Base-by-base conservation (phyloP, 1,140 invertebrate species). In the Drosophila serrata region DNA sequence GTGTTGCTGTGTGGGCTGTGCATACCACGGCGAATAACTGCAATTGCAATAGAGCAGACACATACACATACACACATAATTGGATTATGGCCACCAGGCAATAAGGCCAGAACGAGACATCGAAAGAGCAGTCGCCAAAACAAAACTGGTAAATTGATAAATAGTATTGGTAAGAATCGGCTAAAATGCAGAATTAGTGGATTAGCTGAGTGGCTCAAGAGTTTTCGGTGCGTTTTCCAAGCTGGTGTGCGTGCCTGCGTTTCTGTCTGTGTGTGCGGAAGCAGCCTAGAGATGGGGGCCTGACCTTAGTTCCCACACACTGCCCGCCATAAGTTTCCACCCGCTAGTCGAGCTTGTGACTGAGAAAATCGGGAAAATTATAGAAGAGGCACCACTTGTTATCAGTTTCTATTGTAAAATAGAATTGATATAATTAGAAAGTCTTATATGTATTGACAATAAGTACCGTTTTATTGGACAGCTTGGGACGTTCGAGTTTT, bases 61-160 rank as follows among this genome's bases (percentile, higher is more conserved):
- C 63, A 88, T 55, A 62, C 49, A 65, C 57, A 88, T 80, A 61
- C 60, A 69, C 29, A 88, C 84, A 65, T 84, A 79, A 87, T 87
- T 87, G 84, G 84, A 87, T 88, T 87, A 87, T 70, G 62, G 60
- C 75, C 70, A 48, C 74, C 75, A 35, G 69, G 53, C 69, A 73
- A 73, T 73, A 74, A 79, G 76, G 48, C 73, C 68, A 37, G 15
- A 45, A 37, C 27, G n/a, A 51, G 64, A 24, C 51, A 37, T 19
- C 51, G 19, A 37, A 24, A 35, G 17, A 48, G 22, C 37, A 72
- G 68, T 56, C 48, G 46, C 64, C 69, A 49, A 60, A 68, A 74
- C 74, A 49, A 70, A 68, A 72, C 67, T 64, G 82, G 82, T 87
- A 87, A 82, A 82, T 88, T 90, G 79, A 82, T 88, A 84, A 67